These are phyloP conservation scores for Lymantria monacha DNA, from an alignment of 2,888 invertebrate species.

Conservation along the genomic window DNA sequence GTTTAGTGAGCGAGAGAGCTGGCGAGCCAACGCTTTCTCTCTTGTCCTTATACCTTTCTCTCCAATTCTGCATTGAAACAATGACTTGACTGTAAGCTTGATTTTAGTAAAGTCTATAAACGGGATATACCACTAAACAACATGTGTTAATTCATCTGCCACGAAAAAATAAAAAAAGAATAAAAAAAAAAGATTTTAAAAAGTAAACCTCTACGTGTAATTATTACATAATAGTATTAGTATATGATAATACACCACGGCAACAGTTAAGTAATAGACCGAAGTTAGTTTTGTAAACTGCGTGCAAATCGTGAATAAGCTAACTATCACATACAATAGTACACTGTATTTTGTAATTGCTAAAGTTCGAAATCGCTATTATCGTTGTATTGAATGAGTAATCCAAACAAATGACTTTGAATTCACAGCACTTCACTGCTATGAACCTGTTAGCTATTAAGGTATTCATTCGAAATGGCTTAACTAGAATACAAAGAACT, in stretches of 20 bases:
- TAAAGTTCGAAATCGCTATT: slow-evolving; percentile 5
- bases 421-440: slow-evolving; percentile 25
- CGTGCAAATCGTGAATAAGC: slow-evolving; percentile 16
- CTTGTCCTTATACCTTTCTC: no score
- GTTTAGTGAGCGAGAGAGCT: no score
- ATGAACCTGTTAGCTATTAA: slow-evolving; percentile 31
- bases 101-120: no score
- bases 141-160: no score
- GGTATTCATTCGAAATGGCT: slow-evolving; percentile 22
- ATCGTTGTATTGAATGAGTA: slow-evolving; percentile 25
- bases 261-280: slow-evolving; percentile 13
- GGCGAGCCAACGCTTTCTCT: no score
- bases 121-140: no score
- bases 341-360: background rate
- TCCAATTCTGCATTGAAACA: no score
- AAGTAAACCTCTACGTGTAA: slow-evolving; percentile 22
- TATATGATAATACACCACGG: no score
- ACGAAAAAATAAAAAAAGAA: no score
- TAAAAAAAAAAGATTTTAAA: slow-evolving; percentile 4
- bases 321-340: background rate
- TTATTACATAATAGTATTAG: background rate
- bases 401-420: slow-evolving; percentile 11
- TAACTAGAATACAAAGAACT: slow-evolving; percentile 38
- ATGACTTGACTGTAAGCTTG: no score
- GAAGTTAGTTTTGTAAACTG: slow-evolving; percentile 15